Evolutionary conservation across 2,888 invertebrate genomes (phyloP).

Genomic region (Brachypalpus laphriformis): DNA sequence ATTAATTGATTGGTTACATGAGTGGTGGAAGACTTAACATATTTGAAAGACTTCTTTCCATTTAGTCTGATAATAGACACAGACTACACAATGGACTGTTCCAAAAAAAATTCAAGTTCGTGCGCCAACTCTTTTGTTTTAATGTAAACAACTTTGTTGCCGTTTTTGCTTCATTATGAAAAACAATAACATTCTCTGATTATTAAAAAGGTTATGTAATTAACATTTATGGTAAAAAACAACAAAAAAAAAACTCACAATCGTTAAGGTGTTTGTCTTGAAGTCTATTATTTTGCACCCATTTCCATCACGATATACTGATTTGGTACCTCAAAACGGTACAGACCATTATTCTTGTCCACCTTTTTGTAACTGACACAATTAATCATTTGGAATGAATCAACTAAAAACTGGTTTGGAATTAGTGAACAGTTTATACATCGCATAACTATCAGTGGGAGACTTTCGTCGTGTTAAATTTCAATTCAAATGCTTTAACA

Average conservation of each 20-base stretch:
- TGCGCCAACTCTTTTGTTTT: too few relatives aligned
- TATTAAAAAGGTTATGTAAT: background rate
- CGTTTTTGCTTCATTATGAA: too few relatives aligned
- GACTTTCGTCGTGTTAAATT: conserved; percentile 18
- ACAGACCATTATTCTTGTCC: conserved; percentile 31
- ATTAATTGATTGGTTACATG: too few relatives aligned
- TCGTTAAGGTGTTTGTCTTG: conserved; percentile 1
- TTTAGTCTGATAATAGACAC: too few relatives aligned
- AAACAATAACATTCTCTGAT: background rate
- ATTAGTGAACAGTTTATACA: conserved; percentile 15
- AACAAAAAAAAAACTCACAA: background rate
- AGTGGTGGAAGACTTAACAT: too few relatives aligned
- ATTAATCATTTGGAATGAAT: conserved; percentile 45
- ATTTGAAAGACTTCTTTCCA: too few relatives aligned
- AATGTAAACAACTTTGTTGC: too few relatives aligned
- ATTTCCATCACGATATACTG: background rate
- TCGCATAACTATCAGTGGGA: conserved; percentile 22
- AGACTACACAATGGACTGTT: too few relatives aligned
- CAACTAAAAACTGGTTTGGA: conserved; percentile 23
- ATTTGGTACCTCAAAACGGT: conserved; percentile 31
- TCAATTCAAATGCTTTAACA: conserved; percentile 3
- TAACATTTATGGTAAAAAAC: background rate
- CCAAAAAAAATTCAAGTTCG: too few relatives aligned
- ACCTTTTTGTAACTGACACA: conserved; percentile 25
- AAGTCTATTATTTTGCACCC: conserved; percentile 6